A percentile compares a stretch with the other conserved stretches of the same genome.
Evolutionary conservation across 2,797 vertebrate genomes (phyloP).

Genomic region (Eospalax fontanierii): DNA sequence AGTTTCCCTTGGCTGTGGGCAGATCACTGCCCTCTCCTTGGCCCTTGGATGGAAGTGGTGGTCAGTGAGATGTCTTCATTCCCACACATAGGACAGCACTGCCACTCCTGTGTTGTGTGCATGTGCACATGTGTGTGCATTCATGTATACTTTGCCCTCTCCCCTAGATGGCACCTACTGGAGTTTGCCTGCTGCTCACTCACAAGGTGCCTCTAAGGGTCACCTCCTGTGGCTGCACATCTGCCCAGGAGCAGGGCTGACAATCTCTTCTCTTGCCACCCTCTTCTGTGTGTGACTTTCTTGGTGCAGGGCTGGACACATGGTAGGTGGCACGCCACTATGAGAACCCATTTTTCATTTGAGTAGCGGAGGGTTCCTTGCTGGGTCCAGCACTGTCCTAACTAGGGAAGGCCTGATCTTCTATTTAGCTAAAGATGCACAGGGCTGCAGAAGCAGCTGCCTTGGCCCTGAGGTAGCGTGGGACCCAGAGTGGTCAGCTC

Average conservation of each 20-base stretch:
- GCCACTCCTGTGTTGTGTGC: not conserved
- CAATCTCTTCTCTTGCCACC: not conserved
- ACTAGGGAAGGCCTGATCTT: not conserved
- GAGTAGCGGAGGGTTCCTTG: not conserved
- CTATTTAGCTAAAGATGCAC: not conserved
- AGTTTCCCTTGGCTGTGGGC: not conserved
- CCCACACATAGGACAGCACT: not conserved
- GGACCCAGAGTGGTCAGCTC: not conserved
- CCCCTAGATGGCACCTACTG: not conserved
- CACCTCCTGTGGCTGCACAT: not conserved
- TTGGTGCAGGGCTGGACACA: not conserved
- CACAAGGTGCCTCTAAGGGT: not conserved
- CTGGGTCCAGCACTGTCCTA: not conserved
- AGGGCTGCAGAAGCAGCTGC: not conserved
- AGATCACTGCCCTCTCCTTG: not conserved
- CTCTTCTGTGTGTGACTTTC: not conserved
- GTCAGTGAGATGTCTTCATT: not conserved
- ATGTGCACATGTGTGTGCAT: rapidly evolving
- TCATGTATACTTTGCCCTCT: not conserved
- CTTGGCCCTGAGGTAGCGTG: not conserved
- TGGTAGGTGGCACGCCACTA: not conserved
- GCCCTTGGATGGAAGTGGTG: not conserved
- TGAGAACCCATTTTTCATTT: not conserved
- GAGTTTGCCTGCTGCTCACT: not conserved
- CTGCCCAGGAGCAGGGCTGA: not conserved